phyloP scores from a whole-genome alignment of 2,797 vertebrate species.

The Phyllotis vaccarum region DNA sequence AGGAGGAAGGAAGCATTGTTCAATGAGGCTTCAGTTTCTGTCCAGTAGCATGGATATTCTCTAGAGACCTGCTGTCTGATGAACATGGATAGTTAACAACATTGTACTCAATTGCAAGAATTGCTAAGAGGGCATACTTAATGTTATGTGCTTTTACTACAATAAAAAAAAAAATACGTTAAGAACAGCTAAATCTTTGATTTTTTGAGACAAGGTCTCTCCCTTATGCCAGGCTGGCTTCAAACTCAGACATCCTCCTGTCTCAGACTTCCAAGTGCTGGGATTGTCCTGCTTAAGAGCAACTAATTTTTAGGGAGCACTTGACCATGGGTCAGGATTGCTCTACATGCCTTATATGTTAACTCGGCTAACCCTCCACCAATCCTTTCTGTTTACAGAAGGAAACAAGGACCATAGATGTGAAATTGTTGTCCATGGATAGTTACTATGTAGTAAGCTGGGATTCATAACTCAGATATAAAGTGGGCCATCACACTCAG shows the following conservation, averaged over 20 bases:
- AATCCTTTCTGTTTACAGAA: neutral
- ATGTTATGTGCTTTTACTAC: neutral
- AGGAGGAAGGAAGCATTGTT: neutral
- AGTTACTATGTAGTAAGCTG: neutral
- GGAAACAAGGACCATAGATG: conserved; percentile 10
- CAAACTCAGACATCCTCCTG: neutral
- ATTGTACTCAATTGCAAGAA: neutral
- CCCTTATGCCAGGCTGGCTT: neutral
- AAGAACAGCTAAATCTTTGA: neutral
- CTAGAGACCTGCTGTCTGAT: neutral
- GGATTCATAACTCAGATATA: neutral
- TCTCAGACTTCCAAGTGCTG: neutral
- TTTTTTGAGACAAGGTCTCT: neutral
- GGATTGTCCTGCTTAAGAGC: neutral
- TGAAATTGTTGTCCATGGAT: neutral
- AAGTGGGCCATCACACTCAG: neutral
- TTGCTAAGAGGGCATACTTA: neutral
- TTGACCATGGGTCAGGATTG: neutral
- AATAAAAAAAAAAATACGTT: neutral
- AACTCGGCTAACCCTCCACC: neutral
- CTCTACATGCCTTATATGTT: neutral
- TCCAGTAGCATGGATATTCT: neutral
- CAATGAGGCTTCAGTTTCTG: neutral
- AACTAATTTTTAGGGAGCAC: neutral
- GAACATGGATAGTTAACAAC: neutral